Evolutionary conservation across 2,888 invertebrate genomes (phyloP).

Genomic region (Drosophila anomalata): DNA sequence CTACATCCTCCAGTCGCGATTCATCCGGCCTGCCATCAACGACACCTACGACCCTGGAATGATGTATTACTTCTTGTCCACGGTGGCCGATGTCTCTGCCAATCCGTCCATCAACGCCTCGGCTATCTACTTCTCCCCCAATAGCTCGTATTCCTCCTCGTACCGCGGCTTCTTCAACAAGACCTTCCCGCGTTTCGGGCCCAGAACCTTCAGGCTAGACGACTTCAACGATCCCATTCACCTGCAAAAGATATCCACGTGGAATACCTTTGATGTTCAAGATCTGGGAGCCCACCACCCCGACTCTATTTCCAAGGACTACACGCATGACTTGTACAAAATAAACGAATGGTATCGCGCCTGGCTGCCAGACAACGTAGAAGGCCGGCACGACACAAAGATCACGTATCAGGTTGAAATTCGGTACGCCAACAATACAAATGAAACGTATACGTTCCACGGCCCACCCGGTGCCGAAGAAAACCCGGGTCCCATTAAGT

Average conservation of each 20-base stretch:
- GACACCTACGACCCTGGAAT: conserved; percentile 98
- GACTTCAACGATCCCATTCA: conserved; percentile 99
- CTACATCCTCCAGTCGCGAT: conserved; percentile 95
- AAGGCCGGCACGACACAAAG: conserved; percentile 93
- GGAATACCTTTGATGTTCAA: conserved; percentile 94
- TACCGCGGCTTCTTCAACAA: conserved; percentile 98
- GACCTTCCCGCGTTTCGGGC: conserved; percentile 96
- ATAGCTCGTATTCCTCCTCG: conserved; percentile 96
- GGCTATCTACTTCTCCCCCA: conserved; percentile 96
- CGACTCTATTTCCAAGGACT: conserved; percentile 92
- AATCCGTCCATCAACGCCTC: conserved; percentile 96
- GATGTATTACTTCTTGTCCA: conserved; percentile 98
- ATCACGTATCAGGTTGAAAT: conserved; percentile 97
- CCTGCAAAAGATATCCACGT: conserved; percentile 95
- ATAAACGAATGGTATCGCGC: conserved; percentile 96
- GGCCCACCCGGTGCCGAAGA: conserved; percentile 96
- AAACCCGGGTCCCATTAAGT: conserved; percentile 95
- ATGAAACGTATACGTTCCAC: conserved; percentile 98
- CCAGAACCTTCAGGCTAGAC: conserved; percentile 94
- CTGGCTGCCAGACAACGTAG: conserved; percentile 95
- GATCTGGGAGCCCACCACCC: conserved; percentile 94
- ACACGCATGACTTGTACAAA: conserved; percentile 94
- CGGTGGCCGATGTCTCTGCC: conserved; percentile 96
- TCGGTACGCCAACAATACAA: conserved; percentile 96
- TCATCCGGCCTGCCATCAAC: conserved; percentile 94